A percentile compares a stretch with the other conserved stretches of the same genome.
Conservation (phyloP, 2,797 vertebrate genomes). For the Intellagama lesueurii region DNA sequence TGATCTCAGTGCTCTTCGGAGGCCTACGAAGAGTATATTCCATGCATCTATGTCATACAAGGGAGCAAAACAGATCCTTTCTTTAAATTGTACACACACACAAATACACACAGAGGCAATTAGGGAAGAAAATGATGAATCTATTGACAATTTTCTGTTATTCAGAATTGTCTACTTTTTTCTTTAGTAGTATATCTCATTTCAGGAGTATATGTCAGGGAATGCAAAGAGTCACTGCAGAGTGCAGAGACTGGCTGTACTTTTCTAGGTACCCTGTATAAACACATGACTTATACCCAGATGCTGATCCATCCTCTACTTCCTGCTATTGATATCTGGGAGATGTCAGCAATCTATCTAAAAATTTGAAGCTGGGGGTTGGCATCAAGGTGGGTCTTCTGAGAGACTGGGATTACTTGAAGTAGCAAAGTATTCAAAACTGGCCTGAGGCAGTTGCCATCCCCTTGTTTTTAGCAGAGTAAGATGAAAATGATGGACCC, state of each 20-base stretch:
- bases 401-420: no score
- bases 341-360: no score
- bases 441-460: no score
- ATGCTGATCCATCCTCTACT: not conserved
- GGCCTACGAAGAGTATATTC: constrained; percentile 39
- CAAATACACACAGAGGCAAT: not conserved
- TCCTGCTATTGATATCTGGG: not conserved
- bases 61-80: not conserved
- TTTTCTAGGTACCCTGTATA: not conserved
- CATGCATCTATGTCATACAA: constrained; percentile 48
- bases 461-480: no score
- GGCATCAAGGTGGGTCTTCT: no score
- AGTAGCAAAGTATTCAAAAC: no score
- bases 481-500: no score
- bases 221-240: not conserved
- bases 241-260: not conserved
- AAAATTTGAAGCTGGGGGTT: no score
- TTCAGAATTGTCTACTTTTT: not conserved
- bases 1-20: constrained; percentile 50
- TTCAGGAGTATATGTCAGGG: not conserved
- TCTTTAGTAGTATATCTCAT: not conserved
- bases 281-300: not conserved
- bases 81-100: not conserved
- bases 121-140: not conserved
- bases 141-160: not conserved